Base-by-base conservation (phyloP, 2,888 invertebrate genomes). In the Oscheius sp. region DNA sequence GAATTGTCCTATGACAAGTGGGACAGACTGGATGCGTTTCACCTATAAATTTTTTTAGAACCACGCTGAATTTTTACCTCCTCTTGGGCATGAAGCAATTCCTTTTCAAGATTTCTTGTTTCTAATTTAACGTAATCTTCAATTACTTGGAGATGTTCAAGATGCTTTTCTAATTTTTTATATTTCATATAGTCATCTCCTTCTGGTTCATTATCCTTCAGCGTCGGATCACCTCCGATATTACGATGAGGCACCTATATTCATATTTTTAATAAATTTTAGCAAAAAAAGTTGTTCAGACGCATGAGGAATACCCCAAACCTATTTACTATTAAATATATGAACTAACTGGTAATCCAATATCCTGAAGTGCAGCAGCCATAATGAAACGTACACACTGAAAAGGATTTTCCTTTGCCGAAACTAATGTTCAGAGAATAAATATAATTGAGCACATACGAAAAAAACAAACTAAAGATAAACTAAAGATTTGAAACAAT, bases 71-170 rank as follows among this genome's bases (percentile, higher is more conserved):
- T 1, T 21, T 16, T 12, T 25, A 86, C 89, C 81, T 91, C 91
- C 85, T 92, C 92, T 83, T 99, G 98, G 0, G 99, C 99, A 90
- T 99, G 99, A 1, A 99, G 91, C 90, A 98, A 96, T 89, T 99
- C 99, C 87, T 99, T 99, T 89, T 98, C 98, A 71, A 99, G 91
- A 90, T 99, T 99, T 72, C 97, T 93, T 89, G 97, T 98, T 90
- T 99, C 99, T 92, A 98, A 96, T 90, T 99, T 99, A 71, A 99
- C 97, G 89, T 99, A 99, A 87, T 98, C 97, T 89, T 99, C 99
- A 91, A 99, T 98, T 0, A 99, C 98, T 89, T 96, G 95, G 12
- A 99, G 91, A 89, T 98, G 99, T 89, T 99, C 98, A 27, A 99
- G 90, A 91, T 96, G 95, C 80, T 95, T 93, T 90, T 96, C 96